Evolutionary conservation across 2,888 invertebrate genomes (phyloP), one percentile per base, ranked within the genome.

Genomic region (Drosophila imparisetae): DNA sequence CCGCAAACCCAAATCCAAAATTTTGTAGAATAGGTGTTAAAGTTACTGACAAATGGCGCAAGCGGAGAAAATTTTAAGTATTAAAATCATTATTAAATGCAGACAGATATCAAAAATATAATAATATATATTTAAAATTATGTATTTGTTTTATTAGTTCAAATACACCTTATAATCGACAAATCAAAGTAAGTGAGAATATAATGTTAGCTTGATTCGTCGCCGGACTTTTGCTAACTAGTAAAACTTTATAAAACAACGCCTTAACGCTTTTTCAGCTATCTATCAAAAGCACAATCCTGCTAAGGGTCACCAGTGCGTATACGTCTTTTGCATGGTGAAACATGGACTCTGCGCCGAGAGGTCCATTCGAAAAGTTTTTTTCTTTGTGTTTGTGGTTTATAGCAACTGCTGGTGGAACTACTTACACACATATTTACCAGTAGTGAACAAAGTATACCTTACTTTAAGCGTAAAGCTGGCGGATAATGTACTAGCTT

Each of bases 271-370:
- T 7, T 55, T 27, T 38, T 52, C 30, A 15, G 15, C 21, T 29
- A 5, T 40, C n/a, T 8, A 36, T 1, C 13, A 21, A 10, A 21
- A n/a, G n/a, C 45, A 30, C 40, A 62, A 45, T 21, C 42, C 45
- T 64, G 40, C 24, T n/a, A 29, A 48, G 58, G 71, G 50, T 30
- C 78, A 64, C n/a, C 80, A 21, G 60, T 69, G 83, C 80, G 72
- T 75, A 73, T 78, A 75, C 67, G 65, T 75, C 53, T 78, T 57
- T 58, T 40, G 57, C 55, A 53, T 60, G 50, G 67, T 81, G 72
- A 80, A 80, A 78, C 83, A 83, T 58, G 27, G 49, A 38, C 54
- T 71, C 49, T 18, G 50, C n/a, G 54, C 54, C 24, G 38, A 54
- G 54, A 45, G 42, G n/a, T 38, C 18, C 15, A 38, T 34, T 55